A percentile compares a stretch with the other conserved stretches of the same genome.
Conservation (phyloP, 2,113 vertebrate genomes). For the Plecotus auritus region DNA sequence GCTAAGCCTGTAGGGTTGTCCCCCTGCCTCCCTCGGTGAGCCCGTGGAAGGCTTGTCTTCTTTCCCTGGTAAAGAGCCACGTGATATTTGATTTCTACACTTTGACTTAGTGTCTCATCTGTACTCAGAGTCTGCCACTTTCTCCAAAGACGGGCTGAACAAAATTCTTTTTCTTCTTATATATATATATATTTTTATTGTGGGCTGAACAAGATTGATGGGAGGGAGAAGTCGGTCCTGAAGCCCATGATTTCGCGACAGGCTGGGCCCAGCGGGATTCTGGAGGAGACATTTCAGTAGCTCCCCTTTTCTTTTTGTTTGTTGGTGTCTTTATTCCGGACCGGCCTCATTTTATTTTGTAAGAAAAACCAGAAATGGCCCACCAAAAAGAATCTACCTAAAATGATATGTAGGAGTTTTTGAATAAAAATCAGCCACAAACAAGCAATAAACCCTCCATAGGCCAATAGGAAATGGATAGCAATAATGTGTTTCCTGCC, state of each 20-base stretch:
- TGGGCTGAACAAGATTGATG: slow-evolving; percentile 48
- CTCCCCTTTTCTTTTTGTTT: slow-evolving; percentile 40
- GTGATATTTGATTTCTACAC: slow-evolving; percentile 30
- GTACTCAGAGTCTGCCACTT: slow-evolving; percentile 42
- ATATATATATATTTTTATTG: too few species aligned
- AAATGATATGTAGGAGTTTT: slow-evolving; percentile 63
- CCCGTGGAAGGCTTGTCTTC: neutral
- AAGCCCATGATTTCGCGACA: neutral
- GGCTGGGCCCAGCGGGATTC: neutral
- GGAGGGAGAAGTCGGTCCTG: slow-evolving; percentile 28
- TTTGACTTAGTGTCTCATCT: slow-evolving; percentile 41
- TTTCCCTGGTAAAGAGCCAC: neutral
- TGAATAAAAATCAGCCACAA: slow-evolving; percentile 64
- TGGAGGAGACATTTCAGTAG: slow-evolving; percentile 30
- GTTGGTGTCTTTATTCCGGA: slow-evolving; percentile 12
- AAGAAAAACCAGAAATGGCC: slow-evolving; percentile 61
- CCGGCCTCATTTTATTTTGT: slow-evolving; percentile 11
- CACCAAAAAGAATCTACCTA: slow-evolving; percentile 13
- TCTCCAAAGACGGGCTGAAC: neutral
- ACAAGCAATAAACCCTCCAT: slow-evolving; percentile 68
- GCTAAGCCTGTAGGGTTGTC: neutral
- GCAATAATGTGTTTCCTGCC: slow-evolving; percentile 71
- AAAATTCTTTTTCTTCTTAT: neutral
- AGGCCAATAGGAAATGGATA: slow-evolving; percentile 66
- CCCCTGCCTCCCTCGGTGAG: neutral